Evolutionary conservation across 92 coral and sea anemone species (phyloP).

Genomic region (Nematostella vectensis): DNA sequence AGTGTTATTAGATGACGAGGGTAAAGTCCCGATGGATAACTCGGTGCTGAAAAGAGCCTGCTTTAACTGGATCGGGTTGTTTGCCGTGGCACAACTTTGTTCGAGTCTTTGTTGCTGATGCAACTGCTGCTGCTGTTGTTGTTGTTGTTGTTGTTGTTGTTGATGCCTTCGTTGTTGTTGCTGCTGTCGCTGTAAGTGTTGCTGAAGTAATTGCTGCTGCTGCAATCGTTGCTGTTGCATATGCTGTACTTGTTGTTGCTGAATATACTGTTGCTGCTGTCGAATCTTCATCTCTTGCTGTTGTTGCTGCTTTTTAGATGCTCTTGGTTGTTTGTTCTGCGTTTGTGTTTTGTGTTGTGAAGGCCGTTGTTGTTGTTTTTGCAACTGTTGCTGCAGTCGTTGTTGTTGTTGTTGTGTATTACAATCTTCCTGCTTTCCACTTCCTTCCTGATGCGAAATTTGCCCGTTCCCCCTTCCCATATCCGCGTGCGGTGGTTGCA

Average conservation of each 20-base stretch:
- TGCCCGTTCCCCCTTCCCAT: too few relatives aligned
- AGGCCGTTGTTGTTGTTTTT: constrained; percentile 9
- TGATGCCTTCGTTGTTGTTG: constrained; percentile 8
- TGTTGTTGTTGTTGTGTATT: too few relatives aligned
- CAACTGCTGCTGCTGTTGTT: constrained; percentile 15
- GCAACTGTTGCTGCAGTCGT: constrained; percentile 8
- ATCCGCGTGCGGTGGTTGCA: constrained; percentile 6
- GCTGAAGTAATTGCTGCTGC: constrained; percentile 11
- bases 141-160: constrained; percentile 11
- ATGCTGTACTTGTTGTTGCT: constrained; percentile 7
- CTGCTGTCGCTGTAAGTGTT: constrained; percentile 12
- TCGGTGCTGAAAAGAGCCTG: not conserved
- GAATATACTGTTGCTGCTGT: constrained; percentile 22
- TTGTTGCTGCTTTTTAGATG: not conserved
- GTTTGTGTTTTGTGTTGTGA: constrained; percentile 8
- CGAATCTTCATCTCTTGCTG: constrained; percentile 18
- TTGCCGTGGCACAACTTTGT: too few relatives aligned
- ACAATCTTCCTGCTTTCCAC: too few relatives aligned
- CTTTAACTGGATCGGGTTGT: too few relatives aligned
- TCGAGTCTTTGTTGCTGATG: constrained; percentile 20
- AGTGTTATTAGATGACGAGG: too few relatives aligned
- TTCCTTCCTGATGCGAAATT: too few relatives aligned
- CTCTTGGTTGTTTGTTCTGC: not conserved
- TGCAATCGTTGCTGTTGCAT: not conserved
- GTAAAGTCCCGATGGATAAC: not conserved